Percentiles rank a stretch among this genome's conserved stretches.
phyloP scores from a whole-genome alignment of 2,888 invertebrate species.

The Phortica magna region DNA sequence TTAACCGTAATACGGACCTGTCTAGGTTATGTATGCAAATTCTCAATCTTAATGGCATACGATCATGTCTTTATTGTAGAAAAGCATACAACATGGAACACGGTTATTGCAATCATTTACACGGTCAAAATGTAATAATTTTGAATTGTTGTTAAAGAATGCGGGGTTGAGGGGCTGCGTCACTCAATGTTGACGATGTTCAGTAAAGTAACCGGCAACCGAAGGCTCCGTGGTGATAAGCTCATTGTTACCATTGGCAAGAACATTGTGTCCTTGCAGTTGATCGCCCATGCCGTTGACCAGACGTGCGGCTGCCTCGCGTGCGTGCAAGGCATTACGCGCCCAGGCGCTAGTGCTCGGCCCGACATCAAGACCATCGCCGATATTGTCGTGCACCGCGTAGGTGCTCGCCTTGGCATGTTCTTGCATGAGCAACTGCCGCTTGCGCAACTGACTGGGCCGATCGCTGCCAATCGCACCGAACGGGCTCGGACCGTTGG shows the following conservation, averaged over 20 bases:
- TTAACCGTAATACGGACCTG: too few relatives aligned
- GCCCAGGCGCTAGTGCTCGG: neutral
- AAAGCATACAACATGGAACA: too few relatives aligned
- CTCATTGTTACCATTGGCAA: neutral
- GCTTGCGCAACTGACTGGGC: constrained; percentile 13
- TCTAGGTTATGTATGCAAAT: too few relatives aligned
- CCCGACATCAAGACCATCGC: neutral
- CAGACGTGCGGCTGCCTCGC: neutral
- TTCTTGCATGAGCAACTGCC: constrained; percentile 18
- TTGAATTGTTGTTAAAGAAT: too few relatives aligned
- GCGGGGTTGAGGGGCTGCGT: too few relatives aligned
- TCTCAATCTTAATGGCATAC: too few relatives aligned
- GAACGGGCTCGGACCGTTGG: constrained; percentile 41
- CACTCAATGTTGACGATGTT: too few relatives aligned
- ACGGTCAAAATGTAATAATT: too few relatives aligned
- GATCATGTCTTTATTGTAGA: too few relatives aligned
- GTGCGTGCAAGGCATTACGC: neutral
- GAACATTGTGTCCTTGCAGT: neutral
- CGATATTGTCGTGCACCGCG: neutral
- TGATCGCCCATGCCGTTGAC: neutral
- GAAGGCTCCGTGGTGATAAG: too few relatives aligned
- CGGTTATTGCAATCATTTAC: too few relatives aligned
- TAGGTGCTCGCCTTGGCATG: neutral
- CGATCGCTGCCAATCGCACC: constrained; percentile 37
- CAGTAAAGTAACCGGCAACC: too few relatives aligned